These are phyloP conservation scores for Ectemnius continuus DNA, from an alignment of 2,888 invertebrate genomes.

Conservation along the genomic window DNA sequence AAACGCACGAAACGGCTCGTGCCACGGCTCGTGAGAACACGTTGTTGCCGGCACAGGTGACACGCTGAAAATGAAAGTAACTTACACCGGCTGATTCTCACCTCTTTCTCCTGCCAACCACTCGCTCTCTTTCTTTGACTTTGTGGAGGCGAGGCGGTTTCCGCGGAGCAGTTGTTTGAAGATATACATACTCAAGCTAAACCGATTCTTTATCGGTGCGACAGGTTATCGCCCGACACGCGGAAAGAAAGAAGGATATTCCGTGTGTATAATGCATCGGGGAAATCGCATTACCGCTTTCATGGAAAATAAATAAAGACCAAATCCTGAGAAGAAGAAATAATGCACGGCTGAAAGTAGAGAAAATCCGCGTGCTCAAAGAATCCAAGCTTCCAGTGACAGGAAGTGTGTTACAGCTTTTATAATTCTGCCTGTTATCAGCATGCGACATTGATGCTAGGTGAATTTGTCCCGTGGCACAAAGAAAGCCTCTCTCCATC, in stretches of 20 bases:
- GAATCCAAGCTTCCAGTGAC: neutral
- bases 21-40: neutral
- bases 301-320: no score
- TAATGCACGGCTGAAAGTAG: neutral
- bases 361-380: neutral
- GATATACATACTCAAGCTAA: slow-evolving; percentile 15
- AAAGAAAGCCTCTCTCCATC: neutral
- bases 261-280: slow-evolving; percentile 16
- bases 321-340: neutral
- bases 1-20: slow-evolving; percentile 3
- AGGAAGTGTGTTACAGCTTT: neutral
- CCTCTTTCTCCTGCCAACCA: neutral
- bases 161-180: neutral
- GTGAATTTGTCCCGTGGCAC: neutral
- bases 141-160: slow-evolving; percentile 1
- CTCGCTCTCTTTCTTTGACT: neutral
- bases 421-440: neutral
- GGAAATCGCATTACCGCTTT: neutral
- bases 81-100: neutral
- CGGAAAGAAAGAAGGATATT: slow-evolving; percentile 4
- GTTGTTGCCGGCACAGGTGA: neutral
- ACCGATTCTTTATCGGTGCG: neutral
- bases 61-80: slow-evolving; percentile 12
- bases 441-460: neutral
- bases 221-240: neutral